phyloP scores from a whole-genome alignment of 2,113 vertebrate genomes.

The Archocentrus centrarchus region DNA sequence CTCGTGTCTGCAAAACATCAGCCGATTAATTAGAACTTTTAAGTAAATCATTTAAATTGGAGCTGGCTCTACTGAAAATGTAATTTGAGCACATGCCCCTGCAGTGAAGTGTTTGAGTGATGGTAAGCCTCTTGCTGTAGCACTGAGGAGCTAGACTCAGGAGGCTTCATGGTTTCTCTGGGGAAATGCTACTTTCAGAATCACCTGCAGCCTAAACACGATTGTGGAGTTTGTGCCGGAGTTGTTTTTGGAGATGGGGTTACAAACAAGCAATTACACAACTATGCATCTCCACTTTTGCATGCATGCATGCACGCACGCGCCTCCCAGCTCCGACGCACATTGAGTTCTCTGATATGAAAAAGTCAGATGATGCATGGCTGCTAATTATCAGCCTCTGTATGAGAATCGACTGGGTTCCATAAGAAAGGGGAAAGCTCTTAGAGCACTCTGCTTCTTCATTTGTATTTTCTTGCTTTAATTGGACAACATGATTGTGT shows the following conservation, averaged over 20 bases:
- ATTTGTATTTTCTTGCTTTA: slow-evolving; percentile 69
- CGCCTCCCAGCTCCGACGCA: neutral
- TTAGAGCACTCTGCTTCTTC: slow-evolving; percentile 52
- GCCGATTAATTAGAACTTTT: slow-evolving; percentile 54
- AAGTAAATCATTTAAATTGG: slow-evolving; percentile 55
- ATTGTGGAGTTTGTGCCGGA: slow-evolving; percentile 54
- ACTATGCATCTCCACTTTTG: slow-evolving; percentile 37
- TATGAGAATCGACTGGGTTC: slow-evolving; percentile 64
- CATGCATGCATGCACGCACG: neutral
- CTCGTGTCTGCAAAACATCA: slow-evolving; percentile 31
- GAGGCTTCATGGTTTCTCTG: slow-evolving; percentile 61
- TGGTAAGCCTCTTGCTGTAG: slow-evolving; percentile 58
- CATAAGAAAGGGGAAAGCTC: slow-evolving; percentile 39
- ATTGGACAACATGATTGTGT: slow-evolving; percentile 75
- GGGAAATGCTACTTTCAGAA: slow-evolving; percentile 77
- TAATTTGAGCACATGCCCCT: slow-evolving; percentile 61
- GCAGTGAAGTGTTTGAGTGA: slow-evolving; percentile 72
- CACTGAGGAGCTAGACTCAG: slow-evolving; percentile 53
- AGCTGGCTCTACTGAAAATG: slow-evolving; percentile 36
- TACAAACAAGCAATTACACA: slow-evolving; percentile 76
- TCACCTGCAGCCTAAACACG: slow-evolving; percentile 81
- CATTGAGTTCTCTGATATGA: slow-evolving; percentile 38
- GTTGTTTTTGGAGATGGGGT: slow-evolving; percentile 69
- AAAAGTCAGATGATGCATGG: slow-evolving; percentile 60
- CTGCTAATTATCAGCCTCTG: slow-evolving; percentile 71